A percentile compares a stretch with the other conserved stretches of the same genome.
These are phyloP conservation scores for Ecliptopera silaceata DNA, from an alignment of 2,888 invertebrate genomes.

Conservation along the genomic window DNA sequence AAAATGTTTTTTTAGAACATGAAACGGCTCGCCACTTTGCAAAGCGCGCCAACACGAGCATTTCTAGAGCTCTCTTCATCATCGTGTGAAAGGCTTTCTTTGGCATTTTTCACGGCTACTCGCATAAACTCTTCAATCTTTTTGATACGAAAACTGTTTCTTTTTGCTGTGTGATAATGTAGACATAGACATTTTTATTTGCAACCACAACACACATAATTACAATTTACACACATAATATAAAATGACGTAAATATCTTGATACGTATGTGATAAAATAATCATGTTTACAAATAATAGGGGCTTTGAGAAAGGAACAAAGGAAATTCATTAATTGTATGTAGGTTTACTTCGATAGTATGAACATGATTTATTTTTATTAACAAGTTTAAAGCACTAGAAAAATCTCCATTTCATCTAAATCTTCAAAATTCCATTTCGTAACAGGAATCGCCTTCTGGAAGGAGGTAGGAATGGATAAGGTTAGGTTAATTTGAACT, in stretches of 20 bases:
- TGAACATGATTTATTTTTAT: too few species aligned
- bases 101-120: constrained; percentile 6
- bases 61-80: constrained; percentile 8
- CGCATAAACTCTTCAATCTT: background rate
- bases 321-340: too few species aligned
- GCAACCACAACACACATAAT: too few species aligned
- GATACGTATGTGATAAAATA: too few species aligned
- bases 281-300: too few species aligned
- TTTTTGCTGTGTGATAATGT: too few species aligned
- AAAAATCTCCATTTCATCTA: background rate
- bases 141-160: background rate
- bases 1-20: background rate
- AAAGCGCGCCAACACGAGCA: constrained; percentile 19
- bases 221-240: too few species aligned
- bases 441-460: constrained; percentile 2
- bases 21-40: constrained; percentile 4
- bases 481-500: background rate
- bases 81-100: constrained; percentile 13
- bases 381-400: too few species aligned
- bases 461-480: constrained; percentile 6
- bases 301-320: too few species aligned
- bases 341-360: too few species aligned
- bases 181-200: too few species aligned
- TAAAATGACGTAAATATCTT: too few species aligned
- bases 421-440: background rate